These are phyloP conservation scores for Podarcis siculus DNA, from an alignment of 2,797 vertebrate genomes.

Conservation along the genomic window DNA sequence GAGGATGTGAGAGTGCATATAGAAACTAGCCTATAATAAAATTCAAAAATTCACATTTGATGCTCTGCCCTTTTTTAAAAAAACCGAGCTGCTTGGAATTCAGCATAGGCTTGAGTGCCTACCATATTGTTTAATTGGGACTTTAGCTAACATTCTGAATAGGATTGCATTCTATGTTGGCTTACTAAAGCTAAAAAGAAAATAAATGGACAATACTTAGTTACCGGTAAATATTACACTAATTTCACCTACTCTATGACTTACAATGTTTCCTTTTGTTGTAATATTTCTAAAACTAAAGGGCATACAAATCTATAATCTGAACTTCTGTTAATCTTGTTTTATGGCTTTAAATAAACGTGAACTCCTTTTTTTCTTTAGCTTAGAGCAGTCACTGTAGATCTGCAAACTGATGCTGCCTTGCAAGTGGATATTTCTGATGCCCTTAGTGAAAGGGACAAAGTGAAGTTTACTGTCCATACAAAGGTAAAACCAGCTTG, in stretches of 20 bases:
- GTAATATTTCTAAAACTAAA: conserved; percentile 23
- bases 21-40: too few species aligned
- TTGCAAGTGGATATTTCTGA: conserved; percentile 99
- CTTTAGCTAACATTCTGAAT: neutral
- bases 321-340: neutral
- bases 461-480: conserved; percentile 99
- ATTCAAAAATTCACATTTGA: too few species aligned
- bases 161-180: neutral
- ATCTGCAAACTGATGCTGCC: conserved; percentile 95
- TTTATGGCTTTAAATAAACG: conserved; percentile 16
- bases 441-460: conserved; percentile 96
- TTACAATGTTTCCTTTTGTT: neutral
- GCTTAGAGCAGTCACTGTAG: conserved; percentile 95
- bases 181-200: neutral
- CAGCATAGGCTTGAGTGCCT: neutral
- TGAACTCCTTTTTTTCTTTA: conserved; percentile 72
- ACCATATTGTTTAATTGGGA: neutral
- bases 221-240: neutral
- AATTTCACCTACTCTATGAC: neutral
- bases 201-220: neutral
- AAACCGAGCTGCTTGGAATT: neutral
- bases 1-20: too few species aligned
- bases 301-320: neutral
- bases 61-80: neutral
- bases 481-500: conserved; percentile 88